Evolutionary conservation across 2,888 invertebrate genomes (phyloP), one percentile per base, ranked within the genome.

Genomic region (Lasioglossum calceatum): DNA sequence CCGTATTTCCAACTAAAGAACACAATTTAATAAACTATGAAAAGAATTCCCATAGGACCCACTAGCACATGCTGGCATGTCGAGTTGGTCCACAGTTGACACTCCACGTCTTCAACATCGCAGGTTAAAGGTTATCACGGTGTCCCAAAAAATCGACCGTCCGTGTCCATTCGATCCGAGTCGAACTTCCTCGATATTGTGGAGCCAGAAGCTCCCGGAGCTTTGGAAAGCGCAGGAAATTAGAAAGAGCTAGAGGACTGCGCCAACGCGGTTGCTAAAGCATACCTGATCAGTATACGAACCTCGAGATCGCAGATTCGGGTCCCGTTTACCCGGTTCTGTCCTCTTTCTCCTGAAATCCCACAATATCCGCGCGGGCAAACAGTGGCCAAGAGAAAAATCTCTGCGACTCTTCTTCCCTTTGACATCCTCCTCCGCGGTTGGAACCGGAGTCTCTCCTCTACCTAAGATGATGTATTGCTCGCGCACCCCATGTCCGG

Each of bases 201-300:
- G 27, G 16, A 32, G 32, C 61, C 61, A 32, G 32, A 64, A 16
- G 32, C 16, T 12, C 12, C 27, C n/a, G 27, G 1, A 27, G 32
- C 61, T 64, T 64, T 64, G 61, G 7, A 64, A 64, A 32, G 61
- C 61, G 16, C 27, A 64, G 61, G 61, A 64, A 64, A 64, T 64
- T 64, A 64, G 27, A 64, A 32, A 64, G 27, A 61, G 27, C 61
- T 27, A 0, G 27, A 64, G 61, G 2, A 64, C 16, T 4, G 32
- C 32, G 16, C 61, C 27, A 16, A 4, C 12, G 61, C 61, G 61
- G 14, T 27, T 27, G 27, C 61, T 64, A 16, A 61, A 61, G 61
- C 61, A 32, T 64, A 16, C 32, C 61, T 64, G 61, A 64, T 64
- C 61, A 32, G 61, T 64, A 32, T 32, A 64, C 61, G 32, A 64